Evolutionary conservation across 2,888 invertebrate species (phyloP), one percentile per base, ranked within the genome.

Genomic region (Listrodromus nycthemerus): DNA sequence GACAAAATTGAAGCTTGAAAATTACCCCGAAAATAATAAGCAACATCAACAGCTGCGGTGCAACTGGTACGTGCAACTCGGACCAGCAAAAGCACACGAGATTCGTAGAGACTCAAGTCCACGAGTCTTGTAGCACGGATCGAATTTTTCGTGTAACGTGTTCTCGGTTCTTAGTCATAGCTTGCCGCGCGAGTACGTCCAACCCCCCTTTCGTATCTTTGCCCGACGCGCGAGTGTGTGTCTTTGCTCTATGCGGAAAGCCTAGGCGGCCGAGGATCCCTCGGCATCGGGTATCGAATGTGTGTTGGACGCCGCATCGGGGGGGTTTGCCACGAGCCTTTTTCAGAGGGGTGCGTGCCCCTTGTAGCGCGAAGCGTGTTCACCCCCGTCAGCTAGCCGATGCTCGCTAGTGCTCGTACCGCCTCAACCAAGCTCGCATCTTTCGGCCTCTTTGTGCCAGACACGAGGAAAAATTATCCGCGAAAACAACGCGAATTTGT

Each of bases 331-430:
- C 79, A 83, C 76, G 83, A 80, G 80, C 67, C 83, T 73, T 86
- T 41, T 86, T 86, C 85, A 87, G 90, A 91, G 90, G 92, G 92
- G 91, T 90, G 83, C 83, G 91, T 89, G 89, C 92, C 92, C 91
- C 90, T 89, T 89, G 85, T 83, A 83, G 87, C 87, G 86, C 89
- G 66, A 79, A 80, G 83, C 75, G 70, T 77, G 83, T 73, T 80
- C 80, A 77, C 83, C 80, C 80, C 80, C 80, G 83, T 80, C 80
- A 80, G 88, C 80, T 73, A 74, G 87, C 86, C 78, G 27, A 61
- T 41, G 58, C 58, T 30, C 83, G 87, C 89, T 91, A 92, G 91
- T 92, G 86, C 88, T 88, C 90, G 89, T 88, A 85, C 80, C 85
- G 90, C 89, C 80, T 69, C 80, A 80, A 83, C 77, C 52, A 80